Base-by-base conservation (phyloP, 2,113 vertebrate species). In the Saccopteryx leptura region DNA sequence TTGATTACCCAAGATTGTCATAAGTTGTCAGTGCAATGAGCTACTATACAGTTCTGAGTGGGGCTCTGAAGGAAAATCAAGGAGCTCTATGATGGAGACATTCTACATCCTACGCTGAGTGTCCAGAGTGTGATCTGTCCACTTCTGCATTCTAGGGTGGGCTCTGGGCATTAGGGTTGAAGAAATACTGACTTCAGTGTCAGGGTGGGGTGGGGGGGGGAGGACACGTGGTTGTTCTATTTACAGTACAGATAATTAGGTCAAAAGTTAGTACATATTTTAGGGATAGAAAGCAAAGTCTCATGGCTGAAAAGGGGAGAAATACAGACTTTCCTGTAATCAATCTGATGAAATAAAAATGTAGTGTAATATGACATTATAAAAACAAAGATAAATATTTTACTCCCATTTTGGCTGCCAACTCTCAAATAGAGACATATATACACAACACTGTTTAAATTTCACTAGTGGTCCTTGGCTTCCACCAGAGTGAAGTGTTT, bases 321-420 rank as follows among this genome's bases (percentile, higher is more conserved):
- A 61, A 56, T 65, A 63, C n/a, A 82, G 23, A 15, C 18, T 86
- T 74, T 66, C 2, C 33, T 46, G 5, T 76, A 81, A 78, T 75
- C 61, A 81, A 60, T 6, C 54, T 91, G n/a, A 46, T 39, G 48
- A 88, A 89, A 76, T 28, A 52, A 60, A 92, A 92, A 48, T 24
- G 12, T 23, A 80, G 26, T 56, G 48, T 90, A 58, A 87, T 39
- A 10, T 75, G 52, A 58, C 19, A 39, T 86, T 65, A 18, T 78
- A 61, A 72, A 92, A 50, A 95, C 60, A 93, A 88, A 81, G 8
- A 86, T 33, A 65, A 86, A 33, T 56, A 63, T 54, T 26, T 58
- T 56, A 48, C 7, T 48, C 19, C 1, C 18, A 3, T 52, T 31
- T 82, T 68, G n/a, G 52, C 39, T 31, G 12, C 10, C 26, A 9